Base-by-base conservation (phyloP, 2,797 vertebrate genomes). In the Poeciliopsis presidionis region DNA sequence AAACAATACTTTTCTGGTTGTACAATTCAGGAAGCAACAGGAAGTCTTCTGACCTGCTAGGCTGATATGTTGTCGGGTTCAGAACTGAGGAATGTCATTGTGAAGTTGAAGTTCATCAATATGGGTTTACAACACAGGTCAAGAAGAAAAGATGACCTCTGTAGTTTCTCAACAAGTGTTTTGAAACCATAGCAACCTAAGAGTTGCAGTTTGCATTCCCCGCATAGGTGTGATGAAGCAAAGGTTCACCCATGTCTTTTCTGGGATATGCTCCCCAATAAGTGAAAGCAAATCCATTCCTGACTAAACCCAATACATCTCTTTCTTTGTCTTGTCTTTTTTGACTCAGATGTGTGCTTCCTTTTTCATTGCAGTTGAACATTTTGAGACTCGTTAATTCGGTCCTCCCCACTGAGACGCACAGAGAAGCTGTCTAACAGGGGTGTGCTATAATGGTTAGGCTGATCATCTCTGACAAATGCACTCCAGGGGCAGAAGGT, bases 401-500 rank as follows among this genome's bases (percentile, higher is more conserved):
- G 12, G 75, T n/a, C 25, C 53, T 65, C 25, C 28, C 47, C 4
- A 4, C 80, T 83, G 47, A 77, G 28, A 41, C 71, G 78, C 78
- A 78, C 25, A 55, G 72, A 74, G 71, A 76, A 74, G 77, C 82
- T 63, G 70, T 41, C 0, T 49, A 72, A 76, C 59, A 65, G 79
- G 39, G 63, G 59, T 73, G 84, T 76, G 76, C 87, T 77, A 39
- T 65, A 59, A 70, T 13, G 43, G 71, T 49, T 71, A 79, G 67
- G 59, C 82, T 92, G 88, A 93, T 91, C 41, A 76, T 81, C 84
- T 93, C 80, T 80, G 93, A 93, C 93, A 93, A 82, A 90, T 90
- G 90, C 89, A 73, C 85, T 85, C 86, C 76, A 0, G 88, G 88
- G 82, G 86, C 88, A 88, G 75, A 83, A 83, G 88, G 85, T 87